Base-by-base conservation (phyloP, 2,888 invertebrate species). In the Cinara cedri region DNA sequence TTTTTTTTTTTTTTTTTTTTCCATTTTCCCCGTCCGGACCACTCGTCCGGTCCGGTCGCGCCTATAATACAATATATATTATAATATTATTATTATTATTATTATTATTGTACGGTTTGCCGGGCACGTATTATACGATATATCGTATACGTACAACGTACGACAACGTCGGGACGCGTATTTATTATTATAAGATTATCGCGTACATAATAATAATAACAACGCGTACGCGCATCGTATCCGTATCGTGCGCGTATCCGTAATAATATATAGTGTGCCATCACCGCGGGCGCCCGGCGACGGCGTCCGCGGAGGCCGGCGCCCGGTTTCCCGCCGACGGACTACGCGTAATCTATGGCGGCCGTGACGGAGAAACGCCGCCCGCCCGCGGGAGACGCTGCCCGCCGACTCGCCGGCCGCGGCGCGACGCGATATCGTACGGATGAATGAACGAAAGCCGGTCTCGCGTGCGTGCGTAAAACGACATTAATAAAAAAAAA, bases 251-350 rank as follows among this genome's bases (percentile, higher is more conserved):
- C 13, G 11, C 0, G 26, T 16, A 34, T 34, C 6, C 3, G 6
- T 34, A 34, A 34, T 34, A 34, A 34, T 34, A 6, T 34, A 34
- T 34, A 34, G n/a, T 2, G 49, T 19, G 51, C 9, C 26, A 65
- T 42, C 74, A 16, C 76, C 76, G 66, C 76, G 76, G 76, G 76
- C 66, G 76, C 46, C 66, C 76, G 76, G 26, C 76, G 71, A 0
- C 46, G 19, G 13, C 65, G 26, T 13, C 62, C 14, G 71, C 24
- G 13, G 71, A 34, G 3, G 42, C 57, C 57, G 76, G 76, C 76
- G 76, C 76, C 76, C 76, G 16, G 24, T 55, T 57, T 34, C 34
- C 34, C 13, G 49, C 74, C 54, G 75, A 75, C 26, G 74, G 66
- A 66, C 55, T 66, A 55, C 60, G 1, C 2, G 19, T 24, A n/a